Base-by-base conservation (phyloP, 1,140 invertebrate genomes). In the Drosophila melanica region DNA sequence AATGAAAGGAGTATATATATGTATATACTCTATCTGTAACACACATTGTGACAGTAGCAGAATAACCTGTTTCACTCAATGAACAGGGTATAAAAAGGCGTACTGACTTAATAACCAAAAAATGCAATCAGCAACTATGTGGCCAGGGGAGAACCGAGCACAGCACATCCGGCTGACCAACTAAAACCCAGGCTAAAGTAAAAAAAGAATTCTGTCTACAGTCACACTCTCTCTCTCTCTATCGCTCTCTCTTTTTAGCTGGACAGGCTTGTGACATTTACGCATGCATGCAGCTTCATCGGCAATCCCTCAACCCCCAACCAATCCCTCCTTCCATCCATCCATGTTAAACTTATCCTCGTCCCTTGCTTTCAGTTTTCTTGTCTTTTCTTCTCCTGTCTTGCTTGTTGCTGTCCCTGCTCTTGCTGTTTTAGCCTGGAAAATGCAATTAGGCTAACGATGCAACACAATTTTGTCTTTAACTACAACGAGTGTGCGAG, bases 361-460 rank as follows among this genome's bases (percentile, higher is more conserved):
- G 16, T 23, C 35, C 37, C 51, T 14, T 58, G 14, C 11, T 8
- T 35, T 20, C 44, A 37, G 37, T 20, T n/a, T 35, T 81, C 77
- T 64, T 81, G 69, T 18, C 16, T 39, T 55, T 30, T 20, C 57
- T 20, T 39, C 23, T 44, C 16, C 45, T 55, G 62, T 44, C 68
- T 65, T 55, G 39, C 58, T 45, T 45, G 27, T 27, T 27, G 27
- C 27, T 27, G 23, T 27, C 23, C 2, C 23, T 27, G 27, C 27
- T 27, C 51, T 54, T 62, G 65, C 39, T 67, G 45, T 47, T 47
- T 57, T 54, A 63, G 58, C 64, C 69, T 57, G 79, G 47, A 82
- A 82, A 87, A 87, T 87, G 82, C 82, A 87, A 89, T 87, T 87
- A 87, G 79, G 81, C 82, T 87, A 87, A 87, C 82, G 82, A 87